Percentiles rank a stretch among this genome's conserved stretches.
These are phyloP conservation scores for Caenorhabditis panamensis DNA, from an alignment of 2,888 invertebrate genomes.

Conservation along the genomic window DNA sequence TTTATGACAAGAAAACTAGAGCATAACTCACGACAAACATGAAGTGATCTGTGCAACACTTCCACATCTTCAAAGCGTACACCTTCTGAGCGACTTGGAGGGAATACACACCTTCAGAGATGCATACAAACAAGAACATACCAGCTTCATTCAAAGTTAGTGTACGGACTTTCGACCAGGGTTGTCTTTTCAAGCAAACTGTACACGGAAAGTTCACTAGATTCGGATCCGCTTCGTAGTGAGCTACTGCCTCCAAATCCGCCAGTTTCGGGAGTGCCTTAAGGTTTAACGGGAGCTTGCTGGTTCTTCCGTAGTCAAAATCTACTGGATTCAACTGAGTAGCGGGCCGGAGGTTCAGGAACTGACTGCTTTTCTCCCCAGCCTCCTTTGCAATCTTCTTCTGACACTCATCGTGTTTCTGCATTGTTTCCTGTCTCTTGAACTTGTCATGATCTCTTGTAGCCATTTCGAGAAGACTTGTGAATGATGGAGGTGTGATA, in stretches of 20 bases:
- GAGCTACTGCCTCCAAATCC: neutral
- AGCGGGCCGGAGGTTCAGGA: no score
- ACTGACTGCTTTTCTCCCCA: neutral
- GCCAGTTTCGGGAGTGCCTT: neutral
- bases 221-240: neutral
- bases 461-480: neutral
- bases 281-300: slow-evolving; percentile 2
- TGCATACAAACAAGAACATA: neutral
- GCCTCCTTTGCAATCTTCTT: neutral
- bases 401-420: neutral
- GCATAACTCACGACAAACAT: slow-evolving; percentile 14
- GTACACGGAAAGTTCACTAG: slow-evolving; percentile 7
- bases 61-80: neutral
- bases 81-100: slow-evolving; percentile 22
- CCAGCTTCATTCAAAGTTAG: neutral
- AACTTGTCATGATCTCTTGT: neutral
- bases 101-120: slow-evolving; percentile 4
- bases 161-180: neutral
- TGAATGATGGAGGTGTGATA: slow-evolving; percentile 5
- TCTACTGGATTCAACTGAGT: neutral
- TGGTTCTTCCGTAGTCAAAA: neutral
- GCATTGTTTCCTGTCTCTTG: neutral
- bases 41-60: slow-evolving; percentile 16
- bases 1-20: neutral
- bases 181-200: slow-evolving; percentile 13